A percentile compares a stretch with the other conserved stretches of the same genome.
Evolutionary conservation across 2,113 vertebrate species (phyloP).

Genomic region (Illadopsis cleaveri): DNA sequence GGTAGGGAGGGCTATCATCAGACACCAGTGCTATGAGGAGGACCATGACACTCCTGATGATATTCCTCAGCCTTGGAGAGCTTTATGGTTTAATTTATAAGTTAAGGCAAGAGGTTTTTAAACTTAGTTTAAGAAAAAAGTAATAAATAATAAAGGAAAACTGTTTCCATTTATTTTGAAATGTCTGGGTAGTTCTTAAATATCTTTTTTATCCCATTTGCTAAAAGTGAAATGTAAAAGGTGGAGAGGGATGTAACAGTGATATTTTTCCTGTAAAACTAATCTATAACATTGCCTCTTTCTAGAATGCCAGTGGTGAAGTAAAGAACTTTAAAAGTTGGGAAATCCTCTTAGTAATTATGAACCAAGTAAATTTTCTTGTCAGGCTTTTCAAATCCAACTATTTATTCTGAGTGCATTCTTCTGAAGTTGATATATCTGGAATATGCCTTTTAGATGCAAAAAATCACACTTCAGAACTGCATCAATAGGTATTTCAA

Average conservation of each 20-base stretch:
- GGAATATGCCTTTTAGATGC: neutral
- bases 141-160: neutral
- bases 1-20: neutral
- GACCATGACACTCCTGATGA: neutral
- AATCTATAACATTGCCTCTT: neutral
- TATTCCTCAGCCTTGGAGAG: neutral
- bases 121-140: neutral
- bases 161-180: neutral
- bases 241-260: fast-evolving
- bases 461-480: neutral
- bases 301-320: neutral
- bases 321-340: neutral
- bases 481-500: neutral
- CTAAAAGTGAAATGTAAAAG: neutral
- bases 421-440: neutral
- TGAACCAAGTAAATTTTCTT: neutral
- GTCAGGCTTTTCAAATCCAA: neutral
- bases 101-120: neutral
- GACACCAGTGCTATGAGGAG: neutral
- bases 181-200: neutral
- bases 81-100: neutral
- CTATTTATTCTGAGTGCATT: neutral
- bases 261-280: neutral
- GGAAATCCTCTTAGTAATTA: neutral
- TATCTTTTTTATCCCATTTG: neutral